Base-by-base conservation (phyloP, 1,140 invertebrate species). In the Leguminivora glycinivorella region DNA sequence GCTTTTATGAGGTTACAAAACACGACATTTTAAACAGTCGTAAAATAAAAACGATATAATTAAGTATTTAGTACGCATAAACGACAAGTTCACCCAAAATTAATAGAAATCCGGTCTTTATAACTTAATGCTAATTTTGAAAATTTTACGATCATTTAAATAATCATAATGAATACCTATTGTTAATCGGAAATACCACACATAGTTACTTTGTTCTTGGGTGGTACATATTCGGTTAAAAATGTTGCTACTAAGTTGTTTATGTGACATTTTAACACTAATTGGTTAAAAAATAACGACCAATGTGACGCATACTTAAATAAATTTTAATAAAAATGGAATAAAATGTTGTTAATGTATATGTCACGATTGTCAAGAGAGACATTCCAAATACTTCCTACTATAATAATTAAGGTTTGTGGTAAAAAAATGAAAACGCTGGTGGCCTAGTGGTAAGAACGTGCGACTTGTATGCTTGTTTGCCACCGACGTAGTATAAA, bases 171-270 rank as follows among this genome's bases (percentile, higher is more conserved):
- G 81, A 84, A 83, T 83, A n/a, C 47, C 19, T 52, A 83, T 87
- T 63, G 72, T 74, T 83, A 79, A 88, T 83, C 84, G 85, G 85
- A 87, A 88, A 89, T 88, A 82, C 87, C 84, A 75, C 82, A 88
- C 83, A 78, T 73, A 71, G 66, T 73, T 68, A 72, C 68, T 73
- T 74, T 73, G 66, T 70, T 58, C 38, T 56, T 78, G 79, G 74
- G 76, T 75, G 74, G 76, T 70, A 71, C 22, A 66, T n/a, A 24
- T 70, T 12, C 40, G 56, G 66, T 10, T 58, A 73, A 72, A 72
- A 68, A 72, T 68, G 68, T 63, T 56, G 68, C 67, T 63, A 29
- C 26, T 63, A 63, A 17, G 67, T 38, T 17, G 25, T 63, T 63
- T 63, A 63, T 63, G 58, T 63, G 58, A 63, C 58, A 63, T 63